Evolutionary conservation across 2,888 invertebrate species (phyloP), one percentile per base, ranked within the genome.

Genomic region (Erebia palarica): DNA sequence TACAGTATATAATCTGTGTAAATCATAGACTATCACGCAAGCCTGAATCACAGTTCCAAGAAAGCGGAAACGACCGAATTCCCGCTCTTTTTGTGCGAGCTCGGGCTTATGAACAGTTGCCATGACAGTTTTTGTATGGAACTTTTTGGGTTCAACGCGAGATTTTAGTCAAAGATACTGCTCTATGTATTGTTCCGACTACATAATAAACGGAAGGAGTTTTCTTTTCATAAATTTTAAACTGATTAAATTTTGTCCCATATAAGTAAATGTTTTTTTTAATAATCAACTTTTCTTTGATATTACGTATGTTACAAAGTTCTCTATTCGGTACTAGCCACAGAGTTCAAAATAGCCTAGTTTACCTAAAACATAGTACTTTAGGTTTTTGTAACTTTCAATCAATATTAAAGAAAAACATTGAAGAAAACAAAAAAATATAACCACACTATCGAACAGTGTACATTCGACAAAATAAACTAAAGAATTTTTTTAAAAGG

Each of bases 61-160:
- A 90, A 91, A 90, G 87, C 92, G 92, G 91, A 92, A 91, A 91
- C 90, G 84, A 86, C 89, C 82, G 83, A 90, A 91, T 91, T 90
- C 81, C 77, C 80, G 78, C 85, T 86, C 81, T 80, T 89, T 90
- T 89, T 88, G 84, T 84, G 78, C 84, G 85, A 84, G 88, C 75
- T 85, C 88, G 85, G 78, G 86, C 70, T 79, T 85, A 71, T 68
- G 70, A 73, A 73, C 68, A 67, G 66, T 82, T 75, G 58, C 63
- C 65, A 68, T 66, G 70, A 68, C 66, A 72, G 71, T 74, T 71
- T 72, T 61, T 57, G 72, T 57, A 53, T 42, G 51, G 13, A 64
- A 13, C 61, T 60, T 61, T 61, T 44, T 13, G 61, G 47, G 57
- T 58, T 58, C 57, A 58, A 58, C 57, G 14, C 13, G 5, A 8